These are phyloP conservation scores for Clarias magur DNA, from an alignment of 2,113 vertebrate species.

Conservation along the genomic window DNA sequence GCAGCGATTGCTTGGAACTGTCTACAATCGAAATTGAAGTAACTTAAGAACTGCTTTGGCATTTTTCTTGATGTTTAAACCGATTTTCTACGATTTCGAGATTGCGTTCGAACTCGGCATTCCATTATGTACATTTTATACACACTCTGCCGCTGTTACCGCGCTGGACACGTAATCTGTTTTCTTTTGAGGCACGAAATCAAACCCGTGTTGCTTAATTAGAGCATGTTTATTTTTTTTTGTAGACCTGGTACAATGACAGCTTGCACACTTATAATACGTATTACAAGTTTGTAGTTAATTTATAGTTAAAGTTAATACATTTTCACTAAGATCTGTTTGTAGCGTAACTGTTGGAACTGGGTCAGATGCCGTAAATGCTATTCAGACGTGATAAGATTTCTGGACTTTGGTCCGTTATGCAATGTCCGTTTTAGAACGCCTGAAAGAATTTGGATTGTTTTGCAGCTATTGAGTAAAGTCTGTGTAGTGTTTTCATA, in stretches of 20 bases:
- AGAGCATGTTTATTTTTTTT: neutral
- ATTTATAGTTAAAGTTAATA: neutral
- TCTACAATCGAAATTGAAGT: too few species aligned
- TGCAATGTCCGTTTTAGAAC: neutral
- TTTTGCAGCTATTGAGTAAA: neutral
- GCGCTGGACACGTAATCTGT: too few species aligned
- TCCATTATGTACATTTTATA: neutral
- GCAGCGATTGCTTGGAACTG: too few species aligned
- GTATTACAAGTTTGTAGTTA: neutral
- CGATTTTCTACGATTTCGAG: too few species aligned
- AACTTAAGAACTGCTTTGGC: too few species aligned
- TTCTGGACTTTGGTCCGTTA: neutral
- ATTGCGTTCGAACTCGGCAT: neutral
- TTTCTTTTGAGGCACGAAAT: neutral
- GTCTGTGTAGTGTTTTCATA: neutral
- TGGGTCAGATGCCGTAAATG: too few species aligned
- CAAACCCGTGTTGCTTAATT: neutral
- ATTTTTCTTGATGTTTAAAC: too few species aligned
- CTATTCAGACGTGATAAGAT: neutral
- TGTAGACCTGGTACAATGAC: neutral
- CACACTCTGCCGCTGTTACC: neutral
- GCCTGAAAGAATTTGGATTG: neutral
- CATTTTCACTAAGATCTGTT: neutral
- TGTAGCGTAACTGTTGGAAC: neutral
- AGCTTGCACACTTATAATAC: neutral